Conservation (phyloP, 2,888 invertebrate species). For the Eretmocerus hayati region DNA sequence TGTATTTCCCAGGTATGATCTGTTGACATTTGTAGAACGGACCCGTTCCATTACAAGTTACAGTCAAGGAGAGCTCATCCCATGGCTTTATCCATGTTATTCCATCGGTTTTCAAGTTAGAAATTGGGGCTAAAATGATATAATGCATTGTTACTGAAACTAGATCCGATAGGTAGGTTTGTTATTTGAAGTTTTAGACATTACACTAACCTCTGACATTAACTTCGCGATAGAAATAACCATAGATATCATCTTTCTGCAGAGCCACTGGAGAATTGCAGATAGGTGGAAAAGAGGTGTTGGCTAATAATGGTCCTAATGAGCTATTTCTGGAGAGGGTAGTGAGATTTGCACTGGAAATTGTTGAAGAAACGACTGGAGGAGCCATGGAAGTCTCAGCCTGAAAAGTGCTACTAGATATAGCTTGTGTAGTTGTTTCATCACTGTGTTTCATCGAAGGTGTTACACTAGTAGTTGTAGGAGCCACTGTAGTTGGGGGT, state of each 20-base stretch:
- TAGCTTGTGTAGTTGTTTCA: constrained; percentile 18
- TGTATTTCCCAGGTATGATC: constrained; percentile 59
- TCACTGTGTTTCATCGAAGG: constrained; percentile 19
- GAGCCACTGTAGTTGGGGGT: constrained; percentile 35
- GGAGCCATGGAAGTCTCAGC: constrained; percentile 21
- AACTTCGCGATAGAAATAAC: constrained; percentile 62
- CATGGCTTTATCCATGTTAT: constrained; percentile 79
- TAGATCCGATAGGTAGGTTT: too few species aligned
- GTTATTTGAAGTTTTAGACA: too few species aligned
- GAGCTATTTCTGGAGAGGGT: constrained; percentile 14
- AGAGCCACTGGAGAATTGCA: constrained; percentile 60
- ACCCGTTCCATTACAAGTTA: constrained; percentile 68
- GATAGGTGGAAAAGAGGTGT: constrained; percentile 47
- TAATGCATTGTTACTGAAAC: constrained; percentile 6
- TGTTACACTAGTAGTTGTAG: constrained; percentile 33
- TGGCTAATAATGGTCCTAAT: constrained; percentile 25
- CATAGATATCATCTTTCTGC: constrained; percentile 63
- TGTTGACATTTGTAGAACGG: constrained; percentile 66
- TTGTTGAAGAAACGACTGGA: constrained; percentile 22
- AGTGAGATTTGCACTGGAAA: constrained; percentile 12
- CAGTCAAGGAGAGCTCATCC: constrained; percentile 63
- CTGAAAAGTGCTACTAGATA: constrained; percentile 22
- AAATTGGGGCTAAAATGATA: constrained; percentile 58
- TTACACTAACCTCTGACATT: constrained; percentile 61
- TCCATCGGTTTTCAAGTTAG: constrained; percentile 63